Evolutionary conservation across 2,797 vertebrate species (phyloP).

Genomic region (Oophaga sylvatica): DNA sequence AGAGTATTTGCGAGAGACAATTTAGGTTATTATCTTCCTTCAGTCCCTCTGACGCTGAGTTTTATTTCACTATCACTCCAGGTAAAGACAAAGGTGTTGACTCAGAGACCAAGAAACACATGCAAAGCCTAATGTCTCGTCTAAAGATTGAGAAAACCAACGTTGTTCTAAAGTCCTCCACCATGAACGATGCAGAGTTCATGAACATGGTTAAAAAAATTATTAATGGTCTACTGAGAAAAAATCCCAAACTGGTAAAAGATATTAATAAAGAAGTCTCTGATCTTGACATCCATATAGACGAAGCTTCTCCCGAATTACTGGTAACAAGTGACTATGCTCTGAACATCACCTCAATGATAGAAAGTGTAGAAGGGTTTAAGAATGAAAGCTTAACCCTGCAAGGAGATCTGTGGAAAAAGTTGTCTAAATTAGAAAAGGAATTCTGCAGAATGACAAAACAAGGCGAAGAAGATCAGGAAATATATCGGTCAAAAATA

Average conservation of each 20-base stretch:
- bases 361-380: slow-evolving; percentile 57
- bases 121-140: slow-evolving; percentile 44
- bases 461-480: slow-evolving; percentile 54
- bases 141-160: slow-evolving; percentile 65
- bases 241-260: slow-evolving; percentile 68
- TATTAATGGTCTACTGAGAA: slow-evolving; percentile 49
- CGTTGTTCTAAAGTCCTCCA: slow-evolving; percentile 64
- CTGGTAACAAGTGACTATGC: slow-evolving; percentile 54
- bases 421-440: slow-evolving; percentile 74
- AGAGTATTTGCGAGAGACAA: slow-evolving; percentile 19
- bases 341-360: slow-evolving; percentile 25
- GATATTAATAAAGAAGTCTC: slow-evolving; percentile 69
- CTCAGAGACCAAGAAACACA: neutral
- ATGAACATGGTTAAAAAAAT: slow-evolving; percentile 58
- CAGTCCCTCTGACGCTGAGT: neutral
- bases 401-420: slow-evolving; percentile 74
- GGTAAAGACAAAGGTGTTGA: neutral
- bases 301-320: slow-evolving; percentile 77
- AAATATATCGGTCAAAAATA: slow-evolving; percentile 36
- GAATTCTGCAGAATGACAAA: slow-evolving; percentile 70
- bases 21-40: neutral
- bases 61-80: slow-evolving; percentile 14
- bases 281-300: slow-evolving; percentile 71
- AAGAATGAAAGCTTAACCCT: slow-evolving; percentile 73
- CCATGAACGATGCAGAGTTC: slow-evolving; percentile 56